These are phyloP conservation scores for Therioaphis trifolii DNA, from an alignment of 2,888 invertebrate genomes.

Conservation along the genomic window DNA sequence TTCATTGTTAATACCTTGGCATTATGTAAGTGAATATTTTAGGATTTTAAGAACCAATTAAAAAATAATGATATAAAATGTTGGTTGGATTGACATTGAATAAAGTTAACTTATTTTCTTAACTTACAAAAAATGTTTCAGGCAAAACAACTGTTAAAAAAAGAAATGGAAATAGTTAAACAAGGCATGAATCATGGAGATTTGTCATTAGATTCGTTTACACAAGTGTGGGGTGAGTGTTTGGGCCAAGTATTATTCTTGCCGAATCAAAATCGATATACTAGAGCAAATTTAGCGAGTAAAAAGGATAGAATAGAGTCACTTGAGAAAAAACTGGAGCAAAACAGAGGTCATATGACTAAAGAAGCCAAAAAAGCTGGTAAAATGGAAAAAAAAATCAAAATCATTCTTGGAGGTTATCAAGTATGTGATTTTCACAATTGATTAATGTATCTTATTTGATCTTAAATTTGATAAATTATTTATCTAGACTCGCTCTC, in stretches of 20 bases:
- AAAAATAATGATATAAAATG: no score
- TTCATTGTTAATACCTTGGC: no score
- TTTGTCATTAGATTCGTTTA: slow-evolving; percentile 88
- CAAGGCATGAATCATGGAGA: slow-evolving; percentile 97
- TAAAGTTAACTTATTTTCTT: no score
- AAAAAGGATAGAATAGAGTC: slow-evolving; percentile 97
- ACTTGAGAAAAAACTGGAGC: slow-evolving; percentile 89
- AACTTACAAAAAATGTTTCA: slow-evolving; percentile 65
- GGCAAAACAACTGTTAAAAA: slow-evolving; percentile 77
- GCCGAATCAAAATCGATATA: slow-evolving; percentile 91
- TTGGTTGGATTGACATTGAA: no score
- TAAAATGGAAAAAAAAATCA: slow-evolving; percentile 96
- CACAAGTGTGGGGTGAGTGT: slow-evolving; percentile 98
- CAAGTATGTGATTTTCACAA: slow-evolving; percentile 71
- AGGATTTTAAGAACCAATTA: no score
- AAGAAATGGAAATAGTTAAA: slow-evolving; percentile 91
- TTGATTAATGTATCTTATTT: neutral
- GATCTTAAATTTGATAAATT: slow-evolving; percentile 5
- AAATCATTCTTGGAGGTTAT: slow-evolving; percentile 94
- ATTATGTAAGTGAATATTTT: no score
- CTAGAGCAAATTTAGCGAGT: slow-evolving; percentile 91
- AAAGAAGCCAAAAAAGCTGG: slow-evolving; percentile 95
- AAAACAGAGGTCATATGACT: slow-evolving; percentile 95
- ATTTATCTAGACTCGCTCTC: slow-evolving; percentile 50
- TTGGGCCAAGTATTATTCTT: slow-evolving; percentile 90